These are phyloP conservation scores for Furcula furcula DNA, from an alignment of 2,888 invertebrate genomes.

Conservation along the genomic window DNA sequence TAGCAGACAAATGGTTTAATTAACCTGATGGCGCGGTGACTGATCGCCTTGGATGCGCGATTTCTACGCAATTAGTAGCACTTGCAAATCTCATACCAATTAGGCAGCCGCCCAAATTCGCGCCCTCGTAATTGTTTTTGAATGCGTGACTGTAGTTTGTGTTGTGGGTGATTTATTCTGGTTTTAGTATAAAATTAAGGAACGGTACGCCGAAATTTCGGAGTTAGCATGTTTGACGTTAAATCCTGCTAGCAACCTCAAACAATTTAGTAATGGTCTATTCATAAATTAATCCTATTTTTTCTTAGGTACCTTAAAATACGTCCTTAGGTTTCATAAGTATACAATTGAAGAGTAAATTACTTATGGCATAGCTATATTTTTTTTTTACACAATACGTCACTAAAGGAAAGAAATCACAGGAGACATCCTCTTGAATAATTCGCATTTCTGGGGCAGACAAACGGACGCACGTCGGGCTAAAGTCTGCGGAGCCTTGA, in stretches of 20 bases:
- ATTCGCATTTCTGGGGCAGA: conserved; percentile 74
- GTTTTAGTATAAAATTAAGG: conserved; percentile 35
- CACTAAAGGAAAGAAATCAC: conserved; percentile 74
- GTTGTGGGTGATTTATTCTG: conserved; percentile 66
- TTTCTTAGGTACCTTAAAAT: too few species aligned
- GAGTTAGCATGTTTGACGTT: too few species aligned
- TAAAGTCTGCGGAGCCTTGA: conserved; percentile 66
- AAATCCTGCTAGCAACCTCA: too few species aligned
- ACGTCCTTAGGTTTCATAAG: too few species aligned
- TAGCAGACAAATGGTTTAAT: conserved; percentile 79
- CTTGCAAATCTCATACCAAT: conserved; percentile 81
- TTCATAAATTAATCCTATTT: too few species aligned
- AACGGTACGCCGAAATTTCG: too few species aligned
- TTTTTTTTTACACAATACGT: conserved; percentile 48
- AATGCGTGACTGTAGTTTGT: conserved; percentile 67
- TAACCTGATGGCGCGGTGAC: conserved; percentile 77
- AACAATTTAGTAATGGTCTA: too few species aligned
- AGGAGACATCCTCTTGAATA: conserved; percentile 75
- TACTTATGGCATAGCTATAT: conserved; percentile 16
- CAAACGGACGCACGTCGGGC: conserved; percentile 48
- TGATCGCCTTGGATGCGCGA: conserved; percentile 73
- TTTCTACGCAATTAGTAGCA: conserved; percentile 77
- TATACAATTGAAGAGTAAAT: conserved; percentile 7
- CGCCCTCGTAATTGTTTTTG: conserved; percentile 79
- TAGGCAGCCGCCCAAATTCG: conserved; percentile 77